Evolutionary conservation across 1,140 invertebrate genomes (phyloP).

Genomic region (Drosophila orena): DNA sequence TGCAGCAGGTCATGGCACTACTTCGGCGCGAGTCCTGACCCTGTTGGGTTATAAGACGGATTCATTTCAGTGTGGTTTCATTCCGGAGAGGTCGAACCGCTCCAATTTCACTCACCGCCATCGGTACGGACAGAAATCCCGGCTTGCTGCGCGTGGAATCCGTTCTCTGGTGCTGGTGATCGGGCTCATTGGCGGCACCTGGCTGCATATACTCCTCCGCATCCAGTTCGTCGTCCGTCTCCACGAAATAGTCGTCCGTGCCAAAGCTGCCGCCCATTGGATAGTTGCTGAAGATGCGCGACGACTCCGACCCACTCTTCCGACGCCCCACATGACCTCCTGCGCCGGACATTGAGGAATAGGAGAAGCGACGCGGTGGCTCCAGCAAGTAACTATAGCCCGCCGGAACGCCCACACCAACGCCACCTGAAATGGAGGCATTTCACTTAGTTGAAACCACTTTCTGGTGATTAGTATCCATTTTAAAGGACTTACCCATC

Average conservation of each 20-base stretch:
- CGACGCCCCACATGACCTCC: slow-evolving; percentile 80
- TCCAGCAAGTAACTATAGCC: slow-evolving; percentile 89
- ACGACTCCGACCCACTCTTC: slow-evolving; percentile 82
- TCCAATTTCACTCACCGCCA: slow-evolving; percentile 54
- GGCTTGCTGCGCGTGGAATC: slow-evolving; percentile 84
- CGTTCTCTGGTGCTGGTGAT: slow-evolving; percentile 56
- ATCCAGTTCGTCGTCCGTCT: slow-evolving; percentile 84
- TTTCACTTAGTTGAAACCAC: not conserved
- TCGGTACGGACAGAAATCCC: slow-evolving; percentile 85
- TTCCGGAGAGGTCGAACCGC: not conserved
- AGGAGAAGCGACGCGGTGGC: slow-evolving; percentile 87
- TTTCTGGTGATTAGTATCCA: no score
- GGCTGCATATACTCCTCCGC: slow-evolving; percentile 71
- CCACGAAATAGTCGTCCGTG: slow-evolving; percentile 85
- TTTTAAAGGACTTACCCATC: slow-evolving; percentile 85
- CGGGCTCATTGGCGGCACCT: slow-evolving; percentile 34
- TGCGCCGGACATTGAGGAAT: slow-evolving; percentile 75
- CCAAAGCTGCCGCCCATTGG: slow-evolving; percentile 86
- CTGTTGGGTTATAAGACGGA: slow-evolving; percentile 6
- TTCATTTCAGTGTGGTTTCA: not conserved
- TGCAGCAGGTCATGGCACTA: slow-evolving; percentile 92
- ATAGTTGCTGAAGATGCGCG: slow-evolving; percentile 85
- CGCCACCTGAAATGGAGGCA: slow-evolving; percentile 42
- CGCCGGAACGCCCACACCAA: slow-evolving; percentile 81
- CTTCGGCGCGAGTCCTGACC: slow-evolving; percentile 87